Conservation (phyloP, 2,888 invertebrate species). For the Melipona bicolor region DNA sequence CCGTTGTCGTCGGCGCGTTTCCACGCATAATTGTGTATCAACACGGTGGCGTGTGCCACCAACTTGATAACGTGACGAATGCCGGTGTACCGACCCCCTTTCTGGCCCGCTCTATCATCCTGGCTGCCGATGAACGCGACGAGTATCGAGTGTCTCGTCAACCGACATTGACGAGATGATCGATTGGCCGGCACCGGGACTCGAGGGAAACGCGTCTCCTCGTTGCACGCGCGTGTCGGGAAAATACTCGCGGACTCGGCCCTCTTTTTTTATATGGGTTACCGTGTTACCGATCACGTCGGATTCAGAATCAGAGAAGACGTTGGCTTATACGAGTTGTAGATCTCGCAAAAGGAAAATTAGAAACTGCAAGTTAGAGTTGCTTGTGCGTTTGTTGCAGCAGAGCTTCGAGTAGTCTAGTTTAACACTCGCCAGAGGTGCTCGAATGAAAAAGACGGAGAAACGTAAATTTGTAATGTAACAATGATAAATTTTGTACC, state of each 20-base stretch:
- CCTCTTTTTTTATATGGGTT: slow-evolving; percentile 30
- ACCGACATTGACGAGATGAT: slow-evolving; percentile 48
- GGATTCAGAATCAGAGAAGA: background rate
- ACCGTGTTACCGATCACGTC: slow-evolving; percentile 3
- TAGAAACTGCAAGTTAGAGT: background rate
- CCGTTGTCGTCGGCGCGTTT: slow-evolving; percentile 71
- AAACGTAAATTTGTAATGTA: no score
- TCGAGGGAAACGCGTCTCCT: slow-evolving; percentile 32
- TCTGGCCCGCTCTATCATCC: slow-evolving; percentile 53
- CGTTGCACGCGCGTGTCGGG: background rate
- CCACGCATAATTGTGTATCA: slow-evolving; percentile 84
- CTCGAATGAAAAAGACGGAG: no score
- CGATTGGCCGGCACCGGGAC: slow-evolving; percentile 31
- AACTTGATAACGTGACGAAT: slow-evolving; percentile 83
- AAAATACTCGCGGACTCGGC: slow-evolving; percentile 10
- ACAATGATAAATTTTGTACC: no score
- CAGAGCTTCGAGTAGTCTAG: no score
- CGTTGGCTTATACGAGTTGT: background rate
- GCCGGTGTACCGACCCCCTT: slow-evolving; percentile 62
- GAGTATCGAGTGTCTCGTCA: slow-evolving; percentile 60
- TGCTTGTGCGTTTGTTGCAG: background rate
- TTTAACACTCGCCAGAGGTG: no score
- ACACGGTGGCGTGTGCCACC: slow-evolving; percentile 80
- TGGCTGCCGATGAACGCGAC: slow-evolving; percentile 61
- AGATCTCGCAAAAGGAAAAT: background rate